Evolutionary conservation across 2,888 invertebrate species (phyloP).

Genomic region (Corythucha ciliata): DNA sequence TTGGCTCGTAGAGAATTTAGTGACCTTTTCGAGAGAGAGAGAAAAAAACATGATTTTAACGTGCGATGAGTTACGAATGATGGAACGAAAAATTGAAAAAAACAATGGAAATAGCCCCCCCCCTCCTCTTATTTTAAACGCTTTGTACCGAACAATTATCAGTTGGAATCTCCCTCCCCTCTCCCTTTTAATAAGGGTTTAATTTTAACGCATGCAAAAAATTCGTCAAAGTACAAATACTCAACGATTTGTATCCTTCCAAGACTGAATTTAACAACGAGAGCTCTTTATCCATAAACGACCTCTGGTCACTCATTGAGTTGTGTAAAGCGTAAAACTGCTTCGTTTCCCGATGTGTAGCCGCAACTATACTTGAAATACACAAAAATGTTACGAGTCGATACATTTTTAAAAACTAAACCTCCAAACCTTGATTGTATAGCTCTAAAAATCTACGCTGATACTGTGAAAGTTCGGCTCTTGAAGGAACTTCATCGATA

Average conservation of each 20-base stretch:
- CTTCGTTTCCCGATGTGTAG: conserved; percentile 93
- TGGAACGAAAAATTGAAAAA: too few relatives aligned
- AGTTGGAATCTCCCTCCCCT: too few relatives aligned
- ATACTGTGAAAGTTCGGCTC: conserved; percentile 89
- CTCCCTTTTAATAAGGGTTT: too few relatives aligned
- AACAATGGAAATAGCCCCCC: too few relatives aligned
- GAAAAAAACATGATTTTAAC: too few relatives aligned
- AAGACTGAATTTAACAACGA: conserved; percentile 78
- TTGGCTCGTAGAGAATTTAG: conserved; percentile 69
- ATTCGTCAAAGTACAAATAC: conserved; percentile 41
- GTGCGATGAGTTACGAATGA: too few relatives aligned
- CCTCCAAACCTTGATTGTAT: conserved; percentile 70
- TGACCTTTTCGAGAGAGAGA: conserved; percentile 64
- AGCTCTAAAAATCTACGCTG: conserved; percentile 91
- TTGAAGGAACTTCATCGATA: conserved; percentile 85
- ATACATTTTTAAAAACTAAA: not conserved
- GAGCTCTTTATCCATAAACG: conserved; percentile 86
- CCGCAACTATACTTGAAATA: conserved; percentile 59
- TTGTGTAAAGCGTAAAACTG: conserved; percentile 95
- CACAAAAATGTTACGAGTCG: not conserved
- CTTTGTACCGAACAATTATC: too few relatives aligned
- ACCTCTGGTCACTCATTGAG: conserved; percentile 85
- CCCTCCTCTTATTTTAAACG: too few relatives aligned
- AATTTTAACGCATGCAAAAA: too few relatives aligned
- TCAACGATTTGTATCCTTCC: conserved; percentile 77